phyloP scores from a whole-genome alignment of 2,888 invertebrate genomes.

The Aplocera efformata region DNA sequence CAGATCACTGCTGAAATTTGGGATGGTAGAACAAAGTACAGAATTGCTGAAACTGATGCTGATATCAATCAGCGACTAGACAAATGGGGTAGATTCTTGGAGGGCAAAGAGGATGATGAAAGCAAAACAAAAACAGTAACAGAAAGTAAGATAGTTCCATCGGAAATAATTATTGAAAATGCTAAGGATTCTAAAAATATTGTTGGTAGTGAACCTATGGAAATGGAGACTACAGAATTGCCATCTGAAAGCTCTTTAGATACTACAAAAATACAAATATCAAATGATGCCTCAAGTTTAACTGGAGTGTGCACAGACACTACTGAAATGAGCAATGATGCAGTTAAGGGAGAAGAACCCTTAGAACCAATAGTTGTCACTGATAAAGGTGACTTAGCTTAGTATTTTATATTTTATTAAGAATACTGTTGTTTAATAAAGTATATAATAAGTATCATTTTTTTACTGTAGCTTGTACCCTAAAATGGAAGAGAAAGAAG shows the following conservation, averaged over 20 bases:
- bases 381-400: conserved; percentile 2
- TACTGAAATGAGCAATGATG: not conserved
- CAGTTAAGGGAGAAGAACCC: not conserved
- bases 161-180: not conserved
- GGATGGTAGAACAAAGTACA: conserved; percentile 97
- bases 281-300: not conserved
- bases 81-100: conserved; percentile 93
- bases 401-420: too few species aligned
- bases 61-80: conserved; percentile 89
- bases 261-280: not conserved
- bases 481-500: too few species aligned
- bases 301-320: not conserved
- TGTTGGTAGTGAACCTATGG: too few species aligned
- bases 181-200: conserved; percentile 1
- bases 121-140: not conserved
- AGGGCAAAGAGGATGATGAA: conserved; percentile 71
- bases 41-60: conserved; percentile 93
- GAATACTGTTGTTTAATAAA: too few species aligned
- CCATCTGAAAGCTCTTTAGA: not conserved
- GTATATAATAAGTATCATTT: too few species aligned
- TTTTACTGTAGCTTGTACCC: too few species aligned
- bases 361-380: not conserved
- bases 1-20: conserved; percentile 93
- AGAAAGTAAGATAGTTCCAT: too few species aligned
- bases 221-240: not conserved